Evolutionary conservation across 2,888 invertebrate genomes (phyloP), one percentile per base, ranked within the genome.

Genomic region (Ennomos quercinarius): DNA sequence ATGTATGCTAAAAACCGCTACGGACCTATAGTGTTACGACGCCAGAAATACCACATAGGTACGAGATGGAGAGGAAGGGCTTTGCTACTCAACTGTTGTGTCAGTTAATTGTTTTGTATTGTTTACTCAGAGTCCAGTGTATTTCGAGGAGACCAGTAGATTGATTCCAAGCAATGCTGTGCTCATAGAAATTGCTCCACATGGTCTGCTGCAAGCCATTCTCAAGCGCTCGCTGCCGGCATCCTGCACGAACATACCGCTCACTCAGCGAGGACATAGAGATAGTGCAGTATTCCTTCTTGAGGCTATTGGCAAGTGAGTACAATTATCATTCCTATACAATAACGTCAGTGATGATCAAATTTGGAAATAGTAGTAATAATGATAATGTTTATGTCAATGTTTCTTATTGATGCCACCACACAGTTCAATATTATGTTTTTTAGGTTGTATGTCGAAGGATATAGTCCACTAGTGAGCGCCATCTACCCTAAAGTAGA

Each of bases 161-260:
- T 93, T 96, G 74, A 94, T 98, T 49, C 97, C 97, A 0, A 89
- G 93, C 13, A 94, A 96, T 76, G 96, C 97, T 0, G 93, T 97
- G 40, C 93, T 95, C 12, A 95, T 98, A 61, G 98, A 98, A 84
- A 94, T 98, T 61, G 97, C 97, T 0, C 98, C 98, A 0, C 98
- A 98, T 76, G 95, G 96, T 13, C 91, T 98, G 27, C 92, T 98
- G 52, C 97, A 97, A 48, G 77, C 79, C 8, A 77, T 79, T 35
- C 71, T 98, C 10, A 96, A 96, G 75, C 92, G 97, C 49, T 95
- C 96, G 0, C 83, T 97, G 27, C 83, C 88, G 27, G 74, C 93
- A 2, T 93, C 93, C n/a, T 94, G 95, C 62, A 92, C 89, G 5
- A 95, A 96, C 76, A 91, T 97, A 42, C 93, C 96, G 0, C 86